A percentile compares a stretch with the other conserved stretches of the same genome.
These are phyloP conservation scores for Polypedilum pembai DNA, from an alignment of 1,140 invertebrate species.

Conservation along the genomic window DNA sequence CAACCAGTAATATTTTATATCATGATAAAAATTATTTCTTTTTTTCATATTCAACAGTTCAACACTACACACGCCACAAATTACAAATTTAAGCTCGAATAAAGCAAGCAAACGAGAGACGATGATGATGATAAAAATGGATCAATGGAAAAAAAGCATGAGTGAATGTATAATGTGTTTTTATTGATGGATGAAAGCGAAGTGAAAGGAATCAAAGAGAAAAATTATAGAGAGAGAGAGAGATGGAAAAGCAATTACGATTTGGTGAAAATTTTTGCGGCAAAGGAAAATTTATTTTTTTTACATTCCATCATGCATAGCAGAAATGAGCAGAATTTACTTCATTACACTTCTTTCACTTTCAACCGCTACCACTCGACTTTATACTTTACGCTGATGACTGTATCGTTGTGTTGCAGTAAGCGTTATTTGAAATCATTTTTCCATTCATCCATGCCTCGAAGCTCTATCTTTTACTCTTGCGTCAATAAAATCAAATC, in stretches of 20 bases:
- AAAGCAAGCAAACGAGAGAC: too few species aligned
- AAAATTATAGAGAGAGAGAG: neutral
- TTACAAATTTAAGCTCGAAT: neutral
- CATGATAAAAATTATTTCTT: neutral
- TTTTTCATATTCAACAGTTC: neutral
- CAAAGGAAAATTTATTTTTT: neutral
- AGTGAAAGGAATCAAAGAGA: neutral
- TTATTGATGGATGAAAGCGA: neutral
- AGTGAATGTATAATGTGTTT: too few species aligned
- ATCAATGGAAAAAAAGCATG: too few species aligned
- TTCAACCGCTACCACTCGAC: too few species aligned
- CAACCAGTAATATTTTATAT: neutral
- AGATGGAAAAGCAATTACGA: slow-evolving; percentile 17
- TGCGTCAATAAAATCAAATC: too few species aligned
- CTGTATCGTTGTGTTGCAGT: too few species aligned
- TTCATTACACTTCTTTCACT: slow-evolving; percentile 4
- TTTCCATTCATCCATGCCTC: too few species aligned
- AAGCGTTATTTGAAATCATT: too few species aligned
- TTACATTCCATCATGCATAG: neutral
- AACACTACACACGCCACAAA: neutral
- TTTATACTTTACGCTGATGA: too few species aligned
- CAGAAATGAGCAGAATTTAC: neutral
- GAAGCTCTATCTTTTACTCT: too few species aligned
- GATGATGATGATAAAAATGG: too few species aligned
- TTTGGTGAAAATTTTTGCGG: neutral